A percentile compares a stretch with the other conserved stretches of the same genome.
These are phyloP conservation scores for Sisyra terminalis DNA, from an alignment of 2,888 invertebrate species.

Conservation along the genomic window DNA sequence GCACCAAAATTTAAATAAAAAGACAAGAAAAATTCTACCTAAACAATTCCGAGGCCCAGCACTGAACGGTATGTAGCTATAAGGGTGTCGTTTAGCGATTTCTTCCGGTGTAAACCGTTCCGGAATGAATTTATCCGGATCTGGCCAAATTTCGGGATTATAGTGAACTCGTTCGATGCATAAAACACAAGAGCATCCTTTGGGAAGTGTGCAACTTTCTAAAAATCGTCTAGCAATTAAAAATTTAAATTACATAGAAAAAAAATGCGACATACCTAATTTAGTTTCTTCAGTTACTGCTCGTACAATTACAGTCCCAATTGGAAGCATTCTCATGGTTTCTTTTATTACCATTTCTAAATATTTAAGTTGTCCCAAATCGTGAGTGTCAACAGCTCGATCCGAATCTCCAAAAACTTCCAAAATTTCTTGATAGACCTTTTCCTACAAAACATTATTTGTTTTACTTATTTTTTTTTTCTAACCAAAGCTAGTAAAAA, in stretches of 20 bases:
- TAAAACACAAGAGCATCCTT: slow-evolving; percentile 29
- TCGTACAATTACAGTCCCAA: slow-evolving; percentile 11
- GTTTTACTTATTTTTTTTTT: too few species aligned
- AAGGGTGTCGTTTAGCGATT: slow-evolving; percentile 26
- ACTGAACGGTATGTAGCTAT: slow-evolving; percentile 32
- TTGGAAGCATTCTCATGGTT: slow-evolving; percentile 16
- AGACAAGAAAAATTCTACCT: slow-evolving; percentile 20
- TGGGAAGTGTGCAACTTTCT: slow-evolving; percentile 30
- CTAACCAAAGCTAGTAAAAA: too few species aligned
- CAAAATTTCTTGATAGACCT: slow-evolving; percentile 11
- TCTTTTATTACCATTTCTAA: slow-evolving; percentile 16
- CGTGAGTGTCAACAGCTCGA: slow-evolving; percentile 23
- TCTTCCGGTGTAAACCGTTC: slow-evolving; percentile 39
- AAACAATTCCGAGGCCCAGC: slow-evolving; percentile 32
- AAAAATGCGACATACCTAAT: slow-evolving; percentile 6
- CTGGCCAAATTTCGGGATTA: slow-evolving; percentile 34
- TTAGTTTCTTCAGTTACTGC: slow-evolving; percentile 5
- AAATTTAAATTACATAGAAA: background rate
- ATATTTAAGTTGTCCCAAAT: slow-evolving; percentile 14
- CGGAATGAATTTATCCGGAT: slow-evolving; percentile 38
- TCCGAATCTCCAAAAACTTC: slow-evolving; percentile 28
- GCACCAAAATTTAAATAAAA: background rate
- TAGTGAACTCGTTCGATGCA: slow-evolving; percentile 29
- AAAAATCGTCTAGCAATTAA: slow-evolving; percentile 12
- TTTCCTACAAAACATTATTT: slow-evolving; percentile 15